Base-by-base conservation (phyloP, 2,888 invertebrate species). In the Steinernema hermaphroditum region DNA sequence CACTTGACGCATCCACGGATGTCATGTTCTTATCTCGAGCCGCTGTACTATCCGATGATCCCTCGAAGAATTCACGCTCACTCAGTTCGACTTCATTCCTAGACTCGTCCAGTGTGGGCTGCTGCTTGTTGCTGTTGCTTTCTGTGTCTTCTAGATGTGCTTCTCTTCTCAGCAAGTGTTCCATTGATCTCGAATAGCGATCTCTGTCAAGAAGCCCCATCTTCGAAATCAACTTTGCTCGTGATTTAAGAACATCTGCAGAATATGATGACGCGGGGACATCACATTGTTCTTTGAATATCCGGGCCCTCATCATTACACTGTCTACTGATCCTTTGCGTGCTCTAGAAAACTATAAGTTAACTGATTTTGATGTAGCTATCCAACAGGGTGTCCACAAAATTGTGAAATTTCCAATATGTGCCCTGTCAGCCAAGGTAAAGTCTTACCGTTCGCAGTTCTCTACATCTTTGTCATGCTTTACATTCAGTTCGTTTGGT, bases 31-130 rank as follows among this genome's bases (percentile, higher is more conserved):
- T 6, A 16, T 62, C 62, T 19, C 9, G 6, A 4, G 6, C 9
- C 22, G 46, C n/a, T 6, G 46, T 46, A 46, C 29, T 27, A 2
- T 62, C 62, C 29, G 62, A 62, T 16, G 62, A 62, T 24, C 62
- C 62, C 32, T 62, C 62, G 62, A 62, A 62, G 2, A 62, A 29
- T 4, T 62, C 62, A 9, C 32, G 9, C 29, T 62, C 62, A 27
- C 29, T 24, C 2, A 62, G 2, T 14, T 62, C 62, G 24, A 50
- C 24, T 24, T n/a, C 22, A 22, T 24, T 12, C 50, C 24, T n/a
- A 24, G 19, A 19, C 50, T 37, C 6, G 6, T 37, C 12, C 37
- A 37, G 37, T 37, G 4, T 37, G 6, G 46, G 22, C 4, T 46
- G 6, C 46, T 22, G 2, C 22, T 19, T 22, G 22, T 50, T 22